These are phyloP conservation scores for Gopherus flavomarginatus DNA, from an alignment of 2,113 vertebrate genomes.

Conservation along the genomic window DNA sequence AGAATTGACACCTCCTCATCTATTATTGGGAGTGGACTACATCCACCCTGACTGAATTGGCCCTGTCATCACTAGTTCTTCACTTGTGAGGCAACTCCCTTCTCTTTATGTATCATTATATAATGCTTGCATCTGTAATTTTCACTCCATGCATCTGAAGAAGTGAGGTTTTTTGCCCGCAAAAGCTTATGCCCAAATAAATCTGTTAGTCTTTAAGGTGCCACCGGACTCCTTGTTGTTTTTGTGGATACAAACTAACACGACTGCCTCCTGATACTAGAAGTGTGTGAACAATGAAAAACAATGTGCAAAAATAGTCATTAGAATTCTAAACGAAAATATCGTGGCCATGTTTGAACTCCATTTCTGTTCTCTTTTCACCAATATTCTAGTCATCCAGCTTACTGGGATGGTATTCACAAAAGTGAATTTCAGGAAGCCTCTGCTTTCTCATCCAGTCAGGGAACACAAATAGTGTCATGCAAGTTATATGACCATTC, in stretches of 20 bases:
- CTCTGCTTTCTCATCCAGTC: not conserved
- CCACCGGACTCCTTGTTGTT: no score
- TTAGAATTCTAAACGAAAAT: not conserved
- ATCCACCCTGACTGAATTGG: no score
- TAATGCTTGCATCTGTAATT: no score
- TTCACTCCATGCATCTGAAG: no score
- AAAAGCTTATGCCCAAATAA: no score
- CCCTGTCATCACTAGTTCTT: no score
- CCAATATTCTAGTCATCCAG: not conserved
- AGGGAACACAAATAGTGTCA: not conserved
- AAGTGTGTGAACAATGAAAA: not conserved
- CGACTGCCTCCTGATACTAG: not conserved
- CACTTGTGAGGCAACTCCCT: no score
- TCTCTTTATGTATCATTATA: no score
- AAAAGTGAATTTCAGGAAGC: not conserved
- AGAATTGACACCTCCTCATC: not conserved
- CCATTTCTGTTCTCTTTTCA: not conserved
- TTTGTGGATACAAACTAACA: no score
- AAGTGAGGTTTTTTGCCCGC: no score
- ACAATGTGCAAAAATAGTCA: rapidly evolving
- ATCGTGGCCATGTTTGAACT: not conserved
- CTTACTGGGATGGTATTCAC: not conserved
- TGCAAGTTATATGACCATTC: not conserved
- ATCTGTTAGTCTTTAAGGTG: no score
- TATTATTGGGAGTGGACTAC: no score